Evolutionary conservation across 2,113 vertebrate species (phyloP).

Genomic region (Empidonax traillii): DNA sequence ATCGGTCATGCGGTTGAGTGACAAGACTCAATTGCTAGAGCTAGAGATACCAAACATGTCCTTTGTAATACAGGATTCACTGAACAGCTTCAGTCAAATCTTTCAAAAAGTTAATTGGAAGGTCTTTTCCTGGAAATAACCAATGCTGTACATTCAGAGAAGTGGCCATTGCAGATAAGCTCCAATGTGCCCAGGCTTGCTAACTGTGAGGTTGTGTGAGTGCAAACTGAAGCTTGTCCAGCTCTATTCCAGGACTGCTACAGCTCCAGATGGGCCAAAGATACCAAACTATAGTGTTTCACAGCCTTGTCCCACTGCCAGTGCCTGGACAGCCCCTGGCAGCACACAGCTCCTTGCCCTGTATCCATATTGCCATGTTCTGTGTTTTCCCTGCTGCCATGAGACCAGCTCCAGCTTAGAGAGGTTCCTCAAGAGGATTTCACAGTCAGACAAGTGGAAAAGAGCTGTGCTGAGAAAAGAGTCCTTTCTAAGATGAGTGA

Average conservation of each 20-base stretch:
- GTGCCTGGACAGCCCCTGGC: neutral
- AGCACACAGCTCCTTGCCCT: neutral
- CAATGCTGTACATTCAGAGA: neutral
- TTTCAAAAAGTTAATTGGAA: neutral
- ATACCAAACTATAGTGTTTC: neutral
- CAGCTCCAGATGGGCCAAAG: neutral
- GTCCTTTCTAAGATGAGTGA: neutral
- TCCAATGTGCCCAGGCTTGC: fast-evolving
- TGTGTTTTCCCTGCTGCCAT: neutral
- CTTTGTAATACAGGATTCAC: neutral
- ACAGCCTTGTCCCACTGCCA: too few relatives aligned
- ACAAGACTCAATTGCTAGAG: neutral
- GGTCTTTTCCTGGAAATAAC: neutral
- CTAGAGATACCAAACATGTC: neutral
- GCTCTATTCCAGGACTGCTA: neutral
- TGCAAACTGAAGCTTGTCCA: neutral
- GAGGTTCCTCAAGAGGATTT: neutral
- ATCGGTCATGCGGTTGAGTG: neutral
- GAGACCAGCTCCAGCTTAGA: neutral
- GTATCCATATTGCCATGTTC: fast-evolving
- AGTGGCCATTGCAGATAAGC: neutral
- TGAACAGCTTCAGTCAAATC: neutral
- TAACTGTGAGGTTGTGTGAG: neutral
- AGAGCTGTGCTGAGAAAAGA: neutral
- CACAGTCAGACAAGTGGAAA: neutral